Percentiles rank a stretch among this genome's conserved stretches.
Evolutionary conservation across 2,888 invertebrate genomes (phyloP).

Genomic region (Bellardia bayeri): DNA sequence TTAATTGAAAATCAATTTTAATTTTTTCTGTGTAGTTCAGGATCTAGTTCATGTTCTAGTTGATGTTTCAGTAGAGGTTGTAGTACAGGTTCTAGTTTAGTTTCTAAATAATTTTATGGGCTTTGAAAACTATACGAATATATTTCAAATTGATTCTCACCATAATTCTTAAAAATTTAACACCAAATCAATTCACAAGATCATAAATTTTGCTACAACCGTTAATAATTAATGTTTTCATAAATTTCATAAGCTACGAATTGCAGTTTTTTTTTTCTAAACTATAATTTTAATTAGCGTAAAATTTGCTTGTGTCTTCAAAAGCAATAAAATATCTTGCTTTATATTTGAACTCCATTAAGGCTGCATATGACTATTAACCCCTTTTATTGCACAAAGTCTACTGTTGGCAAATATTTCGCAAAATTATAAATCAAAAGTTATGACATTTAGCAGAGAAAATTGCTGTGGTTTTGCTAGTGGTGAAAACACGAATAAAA

Average conservation of each 20-base stretch:
- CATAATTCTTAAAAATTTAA: not conserved
- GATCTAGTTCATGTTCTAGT: too few relatives aligned
- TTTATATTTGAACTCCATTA: not conserved
- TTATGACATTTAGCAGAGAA: conserved; percentile 20
- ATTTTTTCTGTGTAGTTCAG: too few relatives aligned
- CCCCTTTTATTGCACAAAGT: conserved; percentile 2
- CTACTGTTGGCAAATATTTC: not conserved
- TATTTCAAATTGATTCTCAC: not conserved
- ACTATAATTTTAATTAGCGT: conserved; percentile 31
- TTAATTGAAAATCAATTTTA: too few relatives aligned
- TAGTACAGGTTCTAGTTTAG: too few relatives aligned
- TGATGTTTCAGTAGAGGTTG: too few relatives aligned
- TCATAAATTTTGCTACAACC: not conserved
- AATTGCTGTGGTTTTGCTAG: not conserved
- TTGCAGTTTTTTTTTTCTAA: not conserved
- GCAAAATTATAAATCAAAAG: conserved; percentile 26
- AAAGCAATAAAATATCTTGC: not conserved
- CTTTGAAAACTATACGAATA: not conserved
- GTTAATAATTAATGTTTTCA: conserved; percentile 4
- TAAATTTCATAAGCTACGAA: not conserved
- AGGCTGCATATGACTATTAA: not conserved
- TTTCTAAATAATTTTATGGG: too few relatives aligned
- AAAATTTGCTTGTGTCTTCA: conserved; percentile 9
- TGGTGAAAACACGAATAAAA: conserved; percentile 54
- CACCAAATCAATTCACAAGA: not conserved